Evolutionary conservation across 2,888 invertebrate genomes (phyloP).

Genomic region (Heliconius cydno): DNA sequence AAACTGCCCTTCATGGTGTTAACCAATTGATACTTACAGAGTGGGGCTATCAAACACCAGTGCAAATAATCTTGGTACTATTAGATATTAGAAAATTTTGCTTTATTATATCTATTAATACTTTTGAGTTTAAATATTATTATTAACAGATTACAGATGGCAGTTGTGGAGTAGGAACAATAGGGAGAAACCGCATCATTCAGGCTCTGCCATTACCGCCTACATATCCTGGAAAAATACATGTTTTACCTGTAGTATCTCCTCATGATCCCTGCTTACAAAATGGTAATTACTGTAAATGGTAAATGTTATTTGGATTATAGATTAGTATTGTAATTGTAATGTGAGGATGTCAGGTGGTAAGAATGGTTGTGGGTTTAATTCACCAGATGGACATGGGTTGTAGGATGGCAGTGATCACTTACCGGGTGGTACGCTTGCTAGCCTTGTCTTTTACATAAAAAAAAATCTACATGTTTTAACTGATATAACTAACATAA

Average conservation of each 20-base stretch:
- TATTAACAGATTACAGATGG: constrained; percentile 73
- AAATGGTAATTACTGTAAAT: constrained; percentile 64
- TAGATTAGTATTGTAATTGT: too few relatives aligned
- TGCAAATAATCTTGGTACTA: constrained; percentile 85
- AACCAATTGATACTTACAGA: constrained; percentile 91
- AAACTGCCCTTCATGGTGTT: constrained; percentile 90
- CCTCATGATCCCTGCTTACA: constrained; percentile 84
- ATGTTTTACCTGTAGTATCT: constrained; percentile 87
- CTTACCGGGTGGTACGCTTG: too few relatives aligned
- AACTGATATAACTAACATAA: too few relatives aligned
- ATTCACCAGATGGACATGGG: too few relatives aligned
- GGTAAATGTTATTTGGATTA: too few relatives aligned
- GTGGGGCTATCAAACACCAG: constrained; percentile 94
- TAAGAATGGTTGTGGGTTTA: too few relatives aligned
- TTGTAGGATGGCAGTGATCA: too few relatives aligned
- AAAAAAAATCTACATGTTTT: too few relatives aligned
- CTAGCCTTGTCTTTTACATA: too few relatives aligned
- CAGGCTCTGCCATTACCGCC: constrained; percentile 88
- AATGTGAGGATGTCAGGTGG: too few relatives aligned
- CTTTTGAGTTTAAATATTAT: background rate
- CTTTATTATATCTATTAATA: background rate
- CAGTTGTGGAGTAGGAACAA: constrained; percentile 70
- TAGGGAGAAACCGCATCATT: constrained; percentile 71
- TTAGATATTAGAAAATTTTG: background rate
- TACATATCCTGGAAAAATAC: constrained; percentile 91